These are phyloP conservation scores for Agonopterix heracliana DNA, from an alignment of 2,888 invertebrate genomes.

Conservation along the genomic window DNA sequence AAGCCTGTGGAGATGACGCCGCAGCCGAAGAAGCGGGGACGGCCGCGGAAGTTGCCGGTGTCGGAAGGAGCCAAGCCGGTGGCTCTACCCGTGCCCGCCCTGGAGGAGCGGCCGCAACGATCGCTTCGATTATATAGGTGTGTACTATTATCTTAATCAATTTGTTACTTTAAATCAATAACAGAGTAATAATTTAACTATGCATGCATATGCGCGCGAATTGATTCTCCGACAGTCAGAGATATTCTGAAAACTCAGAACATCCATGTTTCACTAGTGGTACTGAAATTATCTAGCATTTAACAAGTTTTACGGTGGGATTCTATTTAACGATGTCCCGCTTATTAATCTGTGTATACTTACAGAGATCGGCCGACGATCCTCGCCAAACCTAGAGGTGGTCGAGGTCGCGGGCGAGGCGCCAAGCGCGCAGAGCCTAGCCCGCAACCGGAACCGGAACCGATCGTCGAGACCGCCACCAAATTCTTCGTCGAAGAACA, in stretches of 20 bases:
- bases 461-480: conserved; percentile 23
- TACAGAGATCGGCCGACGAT: conserved; percentile 60
- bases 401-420: conserved; percentile 57
- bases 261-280: too few species aligned
- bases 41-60: conserved; percentile 61
- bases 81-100: conserved; percentile 51
- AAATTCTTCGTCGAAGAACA: conserved; percentile 25
- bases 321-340: background rate
- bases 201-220: too few species aligned
- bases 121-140: conserved; percentile 65
- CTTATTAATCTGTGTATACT: conserved; percentile 9
- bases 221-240: too few species aligned
- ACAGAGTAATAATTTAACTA: too few species aligned
- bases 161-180: background rate
- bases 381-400: conserved; percentile 49
- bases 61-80: conserved; percentile 49
- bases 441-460: conserved; percentile 21
- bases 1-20: conserved; percentile 49
- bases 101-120: conserved; percentile 66
- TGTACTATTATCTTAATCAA: conserved; percentile 11
- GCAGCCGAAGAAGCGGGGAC: conserved; percentile 64
- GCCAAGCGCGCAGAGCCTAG: conserved; percentile 27
- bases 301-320: too few species aligned
- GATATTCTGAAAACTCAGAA: too few species aligned
- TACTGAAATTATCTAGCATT: too few species aligned